These are phyloP conservation scores for Micronycteris hirsuta DNA, from an alignment of 2,113 vertebrate genomes.

Conservation along the genomic window DNA sequence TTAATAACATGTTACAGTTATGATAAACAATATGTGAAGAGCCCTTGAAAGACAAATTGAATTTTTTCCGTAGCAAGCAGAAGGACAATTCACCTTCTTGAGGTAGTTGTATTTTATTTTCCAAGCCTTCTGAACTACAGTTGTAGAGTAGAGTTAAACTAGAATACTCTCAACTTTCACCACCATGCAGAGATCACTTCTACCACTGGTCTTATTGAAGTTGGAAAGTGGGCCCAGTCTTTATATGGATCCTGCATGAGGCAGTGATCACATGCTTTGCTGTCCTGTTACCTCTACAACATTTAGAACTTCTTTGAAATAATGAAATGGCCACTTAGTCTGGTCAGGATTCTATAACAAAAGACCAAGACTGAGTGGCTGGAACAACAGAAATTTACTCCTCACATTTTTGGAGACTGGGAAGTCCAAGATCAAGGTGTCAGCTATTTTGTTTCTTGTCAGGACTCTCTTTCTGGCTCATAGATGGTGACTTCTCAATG, in stretches of 20 bases:
- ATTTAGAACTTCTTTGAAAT: not conserved
- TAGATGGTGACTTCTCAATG: no score
- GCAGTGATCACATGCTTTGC: not conserved
- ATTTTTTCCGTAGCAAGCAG: not conserved
- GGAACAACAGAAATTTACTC: not conserved
- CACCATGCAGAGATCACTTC: not conserved
- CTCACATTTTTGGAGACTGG: not conserved
- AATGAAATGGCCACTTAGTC: not conserved
- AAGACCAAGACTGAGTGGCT: not conserved
- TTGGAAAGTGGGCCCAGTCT: not conserved
- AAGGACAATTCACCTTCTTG: not conserved
- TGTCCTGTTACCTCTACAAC: not conserved
- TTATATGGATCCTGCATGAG: not conserved
- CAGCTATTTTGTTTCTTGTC: not conserved
- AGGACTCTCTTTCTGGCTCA: not conserved
- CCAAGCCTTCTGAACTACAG: not conserved
- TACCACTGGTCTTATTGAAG: no score
- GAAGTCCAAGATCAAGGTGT: not conserved
- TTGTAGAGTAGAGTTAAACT: not conserved
- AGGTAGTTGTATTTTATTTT: not conserved
- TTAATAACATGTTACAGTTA: no score
- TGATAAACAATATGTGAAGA: not conserved
- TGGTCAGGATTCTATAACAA: not conserved
- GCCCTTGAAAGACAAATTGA: not conserved
- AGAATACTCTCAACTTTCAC: not conserved